Evolutionary conservation across 2,888 invertebrate species (phyloP), one percentile per base, ranked within the genome.

Genomic region (Monochamus alternatus): DNA sequence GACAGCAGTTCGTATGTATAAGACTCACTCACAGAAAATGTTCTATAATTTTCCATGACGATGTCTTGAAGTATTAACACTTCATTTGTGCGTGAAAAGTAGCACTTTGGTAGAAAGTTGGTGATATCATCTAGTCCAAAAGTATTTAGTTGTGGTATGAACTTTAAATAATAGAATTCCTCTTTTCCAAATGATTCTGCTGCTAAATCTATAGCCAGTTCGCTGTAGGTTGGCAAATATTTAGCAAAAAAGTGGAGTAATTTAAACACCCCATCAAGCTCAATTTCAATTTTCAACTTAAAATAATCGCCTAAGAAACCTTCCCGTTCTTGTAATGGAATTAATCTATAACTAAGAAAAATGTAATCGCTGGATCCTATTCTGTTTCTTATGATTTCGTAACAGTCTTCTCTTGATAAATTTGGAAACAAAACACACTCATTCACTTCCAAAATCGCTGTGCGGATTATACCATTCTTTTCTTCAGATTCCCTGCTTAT

Each of bases 31-130:
- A 76, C 71, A 9, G 74, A 62, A n/a, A 79, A 10, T 22, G 68
- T 65, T 10, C 55, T 52, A 66, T 70, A 84, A 52, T 82, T 73
- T 74, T 71, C 2, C 51, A 71, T n/a, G 55, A 78, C 60, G 32
- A 90, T 79, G 62, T 90, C 87, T 76, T 90, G 89, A 43, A 90
- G 85, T 3, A 90, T 84, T 3, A 89, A 75, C 12, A 86, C 74
- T 70, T 89, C 82, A 63, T 84, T 81, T 2, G 83, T 77, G 63
- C 87, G 85, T 1, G 83, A 82, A n/a, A 87, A 81, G 78, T 87
- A 88, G 80, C 88, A 89, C 30, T 80, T 74, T 1, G 89, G 85
- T 0, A 89, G 86, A 68, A 83, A 83, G 38, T 80, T 79, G n/a
- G 75, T 63, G 31, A 85, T 75, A 75, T 63, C 76, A 52, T 55